Evolutionary conservation across 2,888 invertebrate genomes (phyloP).

Genomic region (Argyresthia goedartella): DNA sequence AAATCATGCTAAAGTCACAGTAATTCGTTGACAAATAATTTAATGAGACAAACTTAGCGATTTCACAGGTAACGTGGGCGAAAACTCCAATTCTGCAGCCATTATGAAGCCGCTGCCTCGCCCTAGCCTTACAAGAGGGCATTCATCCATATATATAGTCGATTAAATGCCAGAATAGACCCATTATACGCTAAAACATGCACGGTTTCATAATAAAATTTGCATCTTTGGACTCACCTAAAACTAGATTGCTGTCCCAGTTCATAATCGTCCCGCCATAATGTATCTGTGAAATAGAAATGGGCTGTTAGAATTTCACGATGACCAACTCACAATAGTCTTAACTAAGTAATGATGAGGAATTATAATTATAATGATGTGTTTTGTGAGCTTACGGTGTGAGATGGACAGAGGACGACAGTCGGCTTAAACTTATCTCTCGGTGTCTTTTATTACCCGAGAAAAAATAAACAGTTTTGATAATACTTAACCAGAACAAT

Average conservation of each 20-base stretch:
- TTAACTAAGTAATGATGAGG: no score
- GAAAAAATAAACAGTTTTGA: no score
- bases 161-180: constrained; percentile 35
- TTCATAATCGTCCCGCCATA: constrained; percentile 56
- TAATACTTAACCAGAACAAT: no score
- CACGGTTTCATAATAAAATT: constrained; percentile 29
- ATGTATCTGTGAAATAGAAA: constrained; percentile 31
- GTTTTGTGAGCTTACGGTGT: no score
- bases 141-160: constrained; percentile 40
- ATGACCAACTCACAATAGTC: no score
- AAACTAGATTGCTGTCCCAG: constrained; percentile 32
- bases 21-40: constrained; percentile 28
- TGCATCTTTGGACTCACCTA: constrained; percentile 49
- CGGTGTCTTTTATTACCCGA: no score
- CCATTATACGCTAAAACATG: constrained; percentile 31
- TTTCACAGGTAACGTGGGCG: constrained; percentile 47
- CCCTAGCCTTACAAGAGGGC: constrained; percentile 31
- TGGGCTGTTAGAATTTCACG: no score
- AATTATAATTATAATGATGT: neutral
- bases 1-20: constrained; percentile 35
- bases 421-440: no score
- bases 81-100: constrained; percentile 31
- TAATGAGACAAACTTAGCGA: constrained; percentile 34
- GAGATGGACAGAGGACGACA: no score
- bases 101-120: constrained; percentile 27